A percentile compares a stretch with the other conserved stretches of the same genome.
phyloP scores from a whole-genome alignment of 2,888 invertebrate genomes.

The Temnothorax unifasciatus region DNA sequence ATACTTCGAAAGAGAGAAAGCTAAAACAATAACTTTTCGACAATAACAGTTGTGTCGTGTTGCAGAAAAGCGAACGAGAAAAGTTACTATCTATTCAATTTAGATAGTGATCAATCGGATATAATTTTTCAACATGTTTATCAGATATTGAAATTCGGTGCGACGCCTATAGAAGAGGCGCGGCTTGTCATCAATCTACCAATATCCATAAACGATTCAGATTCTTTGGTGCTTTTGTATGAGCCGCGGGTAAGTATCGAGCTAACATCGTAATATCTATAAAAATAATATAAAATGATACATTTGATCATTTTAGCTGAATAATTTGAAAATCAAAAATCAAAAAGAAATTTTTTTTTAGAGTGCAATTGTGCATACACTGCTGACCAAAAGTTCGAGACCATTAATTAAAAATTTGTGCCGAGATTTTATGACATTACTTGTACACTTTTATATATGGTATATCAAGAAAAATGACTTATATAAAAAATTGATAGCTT shows the following conservation, averaged over 20 bases:
- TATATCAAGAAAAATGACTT: no score
- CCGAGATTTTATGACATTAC: no score
- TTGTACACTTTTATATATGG: no score
- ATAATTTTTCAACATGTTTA: conserved; percentile 78
- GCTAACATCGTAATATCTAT: neutral
- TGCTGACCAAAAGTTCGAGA: no score
- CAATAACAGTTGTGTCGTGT: neutral
- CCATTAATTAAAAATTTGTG: no score
- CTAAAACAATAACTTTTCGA: neutral
- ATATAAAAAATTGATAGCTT: no score
- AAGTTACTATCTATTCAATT: conserved; percentile 70
- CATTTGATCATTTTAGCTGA: neutral
- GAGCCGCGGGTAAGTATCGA: conserved; percentile 70
- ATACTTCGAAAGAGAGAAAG: neutral
- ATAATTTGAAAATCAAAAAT: neutral
- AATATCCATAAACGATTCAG: conserved; percentile 51
- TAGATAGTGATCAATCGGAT: conserved; percentile 61
- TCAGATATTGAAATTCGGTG: conserved; percentile 77
- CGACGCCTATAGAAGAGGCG: conserved; percentile 73
- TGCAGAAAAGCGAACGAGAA: conserved; percentile 76
- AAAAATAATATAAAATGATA: neutral
- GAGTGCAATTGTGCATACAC: no score
- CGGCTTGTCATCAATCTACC: conserved; percentile 74
- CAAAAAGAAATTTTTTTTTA: no score
- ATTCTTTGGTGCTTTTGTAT: conserved; percentile 64